phyloP scores from a whole-genome alignment of 2,888 invertebrate genomes.

The Eristalis pertinax region DNA sequence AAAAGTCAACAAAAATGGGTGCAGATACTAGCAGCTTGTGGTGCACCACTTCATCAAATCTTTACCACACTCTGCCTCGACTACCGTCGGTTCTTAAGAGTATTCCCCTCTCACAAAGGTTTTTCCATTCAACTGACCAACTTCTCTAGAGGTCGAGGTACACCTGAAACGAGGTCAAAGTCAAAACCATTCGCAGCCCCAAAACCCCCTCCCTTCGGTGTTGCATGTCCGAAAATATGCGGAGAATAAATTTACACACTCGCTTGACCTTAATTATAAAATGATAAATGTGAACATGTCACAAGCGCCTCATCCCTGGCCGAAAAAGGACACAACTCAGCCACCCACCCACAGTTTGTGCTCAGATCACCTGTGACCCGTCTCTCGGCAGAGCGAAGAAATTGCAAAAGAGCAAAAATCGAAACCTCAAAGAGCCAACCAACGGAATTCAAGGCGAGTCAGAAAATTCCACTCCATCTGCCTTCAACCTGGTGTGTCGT shows the following conservation, averaged over 20 bases:
- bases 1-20: too few species aligned
- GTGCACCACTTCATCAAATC: too few species aligned
- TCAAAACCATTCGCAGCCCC: too few species aligned
- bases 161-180: neutral
- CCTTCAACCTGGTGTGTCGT: too few species aligned
- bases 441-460: constrained; percentile 8
- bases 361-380: neutral
- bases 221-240: neutral
- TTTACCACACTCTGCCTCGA: too few species aligned
- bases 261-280: constrained; percentile 55
- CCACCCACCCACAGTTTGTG: neutral
- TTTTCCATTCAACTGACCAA: neutral
- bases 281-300: constrained; percentile 60
- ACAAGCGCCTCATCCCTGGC: neutral
- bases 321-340: neutral
- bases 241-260: constrained; percentile 46
- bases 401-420: constrained; percentile 56
- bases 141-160: neutral
- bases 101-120: too few species aligned
- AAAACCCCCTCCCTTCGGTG: too few species aligned
- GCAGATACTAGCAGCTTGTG: too few species aligned
- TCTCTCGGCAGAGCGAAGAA: constrained; percentile 22
- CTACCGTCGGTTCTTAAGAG: too few species aligned
- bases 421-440: constrained; percentile 39
- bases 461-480: constrained; percentile 22